Percentiles rank a stretch among this genome's conserved stretches.
Evolutionary conservation across 1,140 invertebrate species (phyloP).

Genomic region (Anoplophora glabripennis): DNA sequence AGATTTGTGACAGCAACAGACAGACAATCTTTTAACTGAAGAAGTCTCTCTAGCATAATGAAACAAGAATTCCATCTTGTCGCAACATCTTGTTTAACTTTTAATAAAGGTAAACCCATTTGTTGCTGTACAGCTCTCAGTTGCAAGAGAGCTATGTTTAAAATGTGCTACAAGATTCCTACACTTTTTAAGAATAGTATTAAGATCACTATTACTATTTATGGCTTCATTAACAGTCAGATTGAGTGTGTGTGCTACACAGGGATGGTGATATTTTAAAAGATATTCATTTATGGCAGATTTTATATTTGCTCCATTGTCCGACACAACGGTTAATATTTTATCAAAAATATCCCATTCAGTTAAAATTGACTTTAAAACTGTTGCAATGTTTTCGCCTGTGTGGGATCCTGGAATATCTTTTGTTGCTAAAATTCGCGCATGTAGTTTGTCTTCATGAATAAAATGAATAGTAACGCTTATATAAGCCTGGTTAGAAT

Average conservation of each 20-base stretch:
- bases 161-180: slow-evolving; percentile 27
- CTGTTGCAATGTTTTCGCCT: slow-evolving; percentile 3
- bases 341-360: slow-evolving; percentile 2
- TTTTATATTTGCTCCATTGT: slow-evolving; percentile 14
- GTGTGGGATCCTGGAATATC: slow-evolving; percentile 16
- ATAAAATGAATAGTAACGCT: slow-evolving; percentile 26
- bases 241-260: slow-evolving; percentile 37
- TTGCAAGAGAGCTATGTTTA: slow-evolving; percentile 24
- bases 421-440: slow-evolving; percentile 8
- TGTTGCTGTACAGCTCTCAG: slow-evolving; percentile 22
- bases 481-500: slow-evolving; percentile 18
- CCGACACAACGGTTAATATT: slow-evolving; percentile 1
- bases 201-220: not conserved
- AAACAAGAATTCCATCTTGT: no score
- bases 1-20: no score
- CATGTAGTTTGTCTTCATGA: slow-evolving; percentile 4
- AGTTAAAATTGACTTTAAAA: not conserved
- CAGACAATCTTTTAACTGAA: no score
- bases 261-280: slow-evolving; percentile 49
- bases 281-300: slow-evolving; percentile 19
- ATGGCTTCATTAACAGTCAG: slow-evolving; percentile 8
- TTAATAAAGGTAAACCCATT: slow-evolving; percentile 27
- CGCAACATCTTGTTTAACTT: slow-evolving; percentile 33
- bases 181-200: slow-evolving; percentile 13
- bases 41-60: no score